phyloP scores from a whole-genome alignment of 2,888 invertebrate genomes.

The Agrotis segetum region DNA sequence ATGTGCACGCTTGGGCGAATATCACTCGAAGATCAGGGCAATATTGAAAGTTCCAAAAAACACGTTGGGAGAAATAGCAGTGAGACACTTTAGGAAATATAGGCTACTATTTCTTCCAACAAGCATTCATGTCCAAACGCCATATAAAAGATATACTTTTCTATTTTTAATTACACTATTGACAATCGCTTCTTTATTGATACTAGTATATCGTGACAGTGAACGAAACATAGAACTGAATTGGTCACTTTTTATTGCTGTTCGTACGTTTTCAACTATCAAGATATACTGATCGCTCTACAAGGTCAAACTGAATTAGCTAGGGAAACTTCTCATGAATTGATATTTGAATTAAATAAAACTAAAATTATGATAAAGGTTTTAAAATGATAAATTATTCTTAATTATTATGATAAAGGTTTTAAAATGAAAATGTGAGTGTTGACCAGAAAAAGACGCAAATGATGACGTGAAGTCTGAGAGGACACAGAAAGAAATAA shows the following conservation, averaged over 20 bases:
- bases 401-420: too few species aligned
- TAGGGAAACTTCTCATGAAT: not conserved
- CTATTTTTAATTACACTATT: conserved; percentile 27
- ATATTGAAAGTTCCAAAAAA: conserved; percentile 20
- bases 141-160: conserved; percentile 28
- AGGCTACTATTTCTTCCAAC: conserved; percentile 5
- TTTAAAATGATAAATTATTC: too few species aligned
- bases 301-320: not conserved
- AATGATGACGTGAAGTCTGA: not conserved
- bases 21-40: not conserved
- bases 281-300: conserved; percentile 4
- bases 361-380: too few species aligned
- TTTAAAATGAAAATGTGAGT: not conserved
- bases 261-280: conserved; percentile 7
- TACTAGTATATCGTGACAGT: conserved; percentile 6
- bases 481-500: too few species aligned
- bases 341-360: too few species aligned
- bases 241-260: conserved; percentile 47
- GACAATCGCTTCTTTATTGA: conserved; percentile 18
- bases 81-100: not conserved
- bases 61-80: conserved; percentile 6
- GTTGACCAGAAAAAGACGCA: too few species aligned
- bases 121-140: conserved; percentile 10
- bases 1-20: not conserved
- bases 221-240: conserved; percentile 4